phyloP scores from a whole-genome alignment of 1,140 invertebrate species.

The Leptinotarsa undecemlineata region DNA sequence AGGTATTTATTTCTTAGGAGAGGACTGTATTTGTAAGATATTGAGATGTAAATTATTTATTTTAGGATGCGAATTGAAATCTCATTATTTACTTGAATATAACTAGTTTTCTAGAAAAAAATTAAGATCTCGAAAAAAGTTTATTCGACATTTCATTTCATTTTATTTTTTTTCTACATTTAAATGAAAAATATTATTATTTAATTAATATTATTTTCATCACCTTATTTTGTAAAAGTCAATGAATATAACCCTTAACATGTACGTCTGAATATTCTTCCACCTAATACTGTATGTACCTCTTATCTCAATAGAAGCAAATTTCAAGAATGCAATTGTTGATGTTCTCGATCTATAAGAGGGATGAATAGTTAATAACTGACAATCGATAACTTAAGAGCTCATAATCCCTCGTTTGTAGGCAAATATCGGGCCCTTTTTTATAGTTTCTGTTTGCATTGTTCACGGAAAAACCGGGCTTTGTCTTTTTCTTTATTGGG shows the following conservation, averaged over 20 bases:
- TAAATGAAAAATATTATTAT: not conserved
- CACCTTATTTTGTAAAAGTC: not conserved
- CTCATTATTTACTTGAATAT: too few species aligned
- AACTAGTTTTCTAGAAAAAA: too few species aligned
- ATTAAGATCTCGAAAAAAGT: too few species aligned
- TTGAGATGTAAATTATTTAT: not conserved
- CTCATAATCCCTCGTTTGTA: slow-evolving; percentile 41
- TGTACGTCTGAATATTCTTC: not conserved
- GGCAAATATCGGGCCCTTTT: slow-evolving; percentile 43
- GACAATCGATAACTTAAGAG: slow-evolving; percentile 49
- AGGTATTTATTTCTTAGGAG: not conserved
- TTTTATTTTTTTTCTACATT: not conserved
- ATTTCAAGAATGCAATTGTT: slow-evolving; percentile 29
- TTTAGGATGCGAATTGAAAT: not conserved
- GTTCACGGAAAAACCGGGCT: slow-evolving; percentile 23
- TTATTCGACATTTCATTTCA: too few species aligned
- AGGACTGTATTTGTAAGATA: not conserved
- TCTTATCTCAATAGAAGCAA: not conserved
- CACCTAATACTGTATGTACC: not conserved
- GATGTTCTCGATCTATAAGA: slow-evolving; percentile 11
- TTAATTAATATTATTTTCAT: not conserved
- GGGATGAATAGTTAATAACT: slow-evolving; percentile 41
- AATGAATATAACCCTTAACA: not conserved
- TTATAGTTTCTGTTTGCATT: slow-evolving; percentile 30
- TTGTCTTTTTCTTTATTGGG: slow-evolving; percentile 32